Conservation (phyloP, 2,113 vertebrate species). For the Oriolus oriolus region DNA sequence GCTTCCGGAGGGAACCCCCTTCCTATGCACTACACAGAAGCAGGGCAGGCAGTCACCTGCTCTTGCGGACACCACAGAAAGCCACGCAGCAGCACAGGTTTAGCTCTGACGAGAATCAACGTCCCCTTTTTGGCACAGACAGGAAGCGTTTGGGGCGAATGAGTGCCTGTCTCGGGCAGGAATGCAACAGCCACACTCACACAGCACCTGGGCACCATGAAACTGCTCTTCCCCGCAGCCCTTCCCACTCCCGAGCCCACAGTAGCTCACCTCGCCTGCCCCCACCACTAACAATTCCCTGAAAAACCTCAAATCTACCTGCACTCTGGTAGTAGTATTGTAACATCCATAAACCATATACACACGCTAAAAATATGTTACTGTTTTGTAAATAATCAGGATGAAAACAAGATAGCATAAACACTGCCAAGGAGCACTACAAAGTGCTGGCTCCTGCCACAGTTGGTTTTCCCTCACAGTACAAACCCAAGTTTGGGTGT, state of each 20-base stretch:
- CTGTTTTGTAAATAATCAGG: not conserved
- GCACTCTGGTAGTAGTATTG: accelerated
- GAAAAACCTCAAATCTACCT: not conserved
- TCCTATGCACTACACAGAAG: accelerated
- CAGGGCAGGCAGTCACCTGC: not conserved
- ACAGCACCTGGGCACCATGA: accelerated
- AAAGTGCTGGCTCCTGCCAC: not conserved
- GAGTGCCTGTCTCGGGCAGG: not conserved
- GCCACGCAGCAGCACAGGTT: not conserved
- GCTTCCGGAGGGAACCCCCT: not conserved
- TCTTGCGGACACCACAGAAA: not conserved
- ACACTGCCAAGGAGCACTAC: not conserved
- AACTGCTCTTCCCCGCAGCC: not conserved
- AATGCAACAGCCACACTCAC: not conserved
- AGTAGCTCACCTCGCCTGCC: not conserved
- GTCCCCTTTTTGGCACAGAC: accelerated
- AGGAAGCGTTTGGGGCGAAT: accelerated
- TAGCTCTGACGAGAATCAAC: not conserved
- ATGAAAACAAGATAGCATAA: not conserved
- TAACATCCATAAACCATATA: not conserved
- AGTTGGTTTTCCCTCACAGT: accelerated
- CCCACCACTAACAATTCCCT: not conserved
- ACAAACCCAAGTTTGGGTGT: not conserved
- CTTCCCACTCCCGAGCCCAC: not conserved
- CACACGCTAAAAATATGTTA: not conserved